Evolutionary conservation across 2,797 vertebrate genomes (phyloP).

Genomic region (Neoniphon sammara): DNA sequence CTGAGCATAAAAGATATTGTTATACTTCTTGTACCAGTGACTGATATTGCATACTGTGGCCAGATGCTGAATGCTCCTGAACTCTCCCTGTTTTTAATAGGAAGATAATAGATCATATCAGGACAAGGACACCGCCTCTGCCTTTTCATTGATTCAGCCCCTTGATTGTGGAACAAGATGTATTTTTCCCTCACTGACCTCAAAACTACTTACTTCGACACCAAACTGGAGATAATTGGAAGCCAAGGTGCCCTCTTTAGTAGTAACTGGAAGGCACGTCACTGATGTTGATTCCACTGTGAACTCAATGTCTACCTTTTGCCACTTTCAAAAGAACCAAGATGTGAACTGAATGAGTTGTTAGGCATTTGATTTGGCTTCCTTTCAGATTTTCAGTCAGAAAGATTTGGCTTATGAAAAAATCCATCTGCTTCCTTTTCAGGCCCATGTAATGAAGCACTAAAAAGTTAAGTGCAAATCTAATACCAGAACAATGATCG

Average conservation of each 20-base stretch:
- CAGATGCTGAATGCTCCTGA: neutral
- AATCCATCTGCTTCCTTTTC: neutral
- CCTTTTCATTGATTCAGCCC: slow-evolving; percentile 2
- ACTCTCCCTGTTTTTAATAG: neutral
- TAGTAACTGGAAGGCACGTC: neutral
- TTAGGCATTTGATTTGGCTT: too few relatives aligned
- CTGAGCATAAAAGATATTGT: neutral
- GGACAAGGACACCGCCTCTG: neutral
- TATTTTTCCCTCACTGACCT: slow-evolving; percentile 11
- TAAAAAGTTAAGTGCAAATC: neutral
- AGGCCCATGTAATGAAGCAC: neutral
- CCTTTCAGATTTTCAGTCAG: too few relatives aligned
- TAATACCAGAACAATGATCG: neutral
- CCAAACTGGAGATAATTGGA: too few relatives aligned
- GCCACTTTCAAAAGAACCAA: neutral
- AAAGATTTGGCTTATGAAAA: too few relatives aligned
- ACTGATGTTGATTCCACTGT: neutral
- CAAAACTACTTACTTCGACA: neutral
- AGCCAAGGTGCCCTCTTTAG: too few relatives aligned
- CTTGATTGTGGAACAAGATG: neutral
- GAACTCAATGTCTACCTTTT: neutral
- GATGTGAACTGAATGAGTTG: neutral
- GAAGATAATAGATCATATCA: neutral
- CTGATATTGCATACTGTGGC: neutral
- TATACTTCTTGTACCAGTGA: neutral